Evolutionary conservation across 2,113 vertebrate genomes (phyloP), one percentile per base, ranked within the genome.

Genomic region (Hippocampus abdominalis): DNA sequence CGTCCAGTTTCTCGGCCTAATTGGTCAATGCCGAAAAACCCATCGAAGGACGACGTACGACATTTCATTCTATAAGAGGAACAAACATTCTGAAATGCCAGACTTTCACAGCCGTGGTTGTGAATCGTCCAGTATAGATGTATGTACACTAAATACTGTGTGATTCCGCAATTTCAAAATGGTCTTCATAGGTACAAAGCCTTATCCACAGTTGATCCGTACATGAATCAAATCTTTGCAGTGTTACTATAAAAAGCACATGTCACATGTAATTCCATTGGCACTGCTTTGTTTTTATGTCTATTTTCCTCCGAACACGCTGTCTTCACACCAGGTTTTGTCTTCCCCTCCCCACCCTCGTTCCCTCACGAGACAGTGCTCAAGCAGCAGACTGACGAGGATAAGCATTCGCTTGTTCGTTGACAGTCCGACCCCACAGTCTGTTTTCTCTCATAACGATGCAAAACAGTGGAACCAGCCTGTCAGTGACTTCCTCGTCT

Each of bases 231-330:
- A 61, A 61, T 61, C 16, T 20, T 61, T 29, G 27, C 29, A 15
- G 61, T n/a, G 39, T 42, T 63, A 21, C 61, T 63, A 63, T 63
- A 63, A 42, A 63, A 23, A 42, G 11, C 61, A 11, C 15, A 62
- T 32, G 29, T 63, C 20, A 12, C 60, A 36, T n/a, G 36, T 63
- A 42, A 63, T 63, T 63, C 36, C n/a, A 11, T 63, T 63, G 60
- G 60, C 60, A 40, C 8, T n/a, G 60, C 60, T 40, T 63, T 63
- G 60, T 40, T 63, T 39, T 39, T 39, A 15, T 8, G 4, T 63
- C 11, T 15, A 39, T 40, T 63, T 63, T 39, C 36, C 36, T 42
- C 61, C 23, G 61, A 63, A 63, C 36, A 63, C 20, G 3, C 21
- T 42, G 32, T 36, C 21, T 63, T 42, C 61, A 40, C 36, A 40